Evolutionary conservation across 2,113 vertebrate genomes (phyloP).

Genomic region (Morphnarchus princeps): DNA sequence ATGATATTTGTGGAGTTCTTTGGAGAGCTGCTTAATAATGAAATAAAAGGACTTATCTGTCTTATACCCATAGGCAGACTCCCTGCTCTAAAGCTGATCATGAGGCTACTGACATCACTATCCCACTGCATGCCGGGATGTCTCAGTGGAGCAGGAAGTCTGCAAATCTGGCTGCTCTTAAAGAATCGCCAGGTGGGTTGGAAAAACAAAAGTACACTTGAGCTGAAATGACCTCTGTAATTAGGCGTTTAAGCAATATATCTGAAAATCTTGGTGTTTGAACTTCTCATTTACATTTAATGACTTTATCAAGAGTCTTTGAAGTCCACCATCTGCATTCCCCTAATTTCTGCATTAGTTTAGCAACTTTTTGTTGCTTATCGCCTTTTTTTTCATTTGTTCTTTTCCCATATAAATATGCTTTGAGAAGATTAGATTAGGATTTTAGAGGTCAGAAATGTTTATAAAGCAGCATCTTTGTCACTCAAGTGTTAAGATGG

Average conservation of each 20-base stretch:
- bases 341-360: background rate
- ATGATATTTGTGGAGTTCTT: slow-evolving; percentile 42
- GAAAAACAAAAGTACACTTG: slow-evolving; percentile 55
- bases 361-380: background rate
- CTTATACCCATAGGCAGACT: slow-evolving; percentile 66
- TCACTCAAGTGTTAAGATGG: background rate
- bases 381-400: background rate
- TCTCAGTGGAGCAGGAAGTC: slow-evolving; percentile 69
- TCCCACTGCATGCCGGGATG: slow-evolving; percentile 60
- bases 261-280: background rate
- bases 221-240: slow-evolving; percentile 51
- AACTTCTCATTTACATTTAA: background rate
- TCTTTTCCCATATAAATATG: background rate
- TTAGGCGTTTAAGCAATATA: background rate
- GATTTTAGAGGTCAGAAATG: background rate
- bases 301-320: background rate
- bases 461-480: background rate
- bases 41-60: slow-evolving; percentile 61
- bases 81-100: slow-evolving; percentile 64
- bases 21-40: slow-evolving; percentile 53
- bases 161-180: slow-evolving; percentile 67
- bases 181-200: slow-evolving; percentile 61
- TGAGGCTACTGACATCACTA: slow-evolving; percentile 59
- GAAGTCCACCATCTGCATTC: background rate
- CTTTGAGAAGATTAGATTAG: background rate